Evolutionary conservation across 2,797 vertebrate species (phyloP).

Genomic region (Acropternis orthonyx): DNA sequence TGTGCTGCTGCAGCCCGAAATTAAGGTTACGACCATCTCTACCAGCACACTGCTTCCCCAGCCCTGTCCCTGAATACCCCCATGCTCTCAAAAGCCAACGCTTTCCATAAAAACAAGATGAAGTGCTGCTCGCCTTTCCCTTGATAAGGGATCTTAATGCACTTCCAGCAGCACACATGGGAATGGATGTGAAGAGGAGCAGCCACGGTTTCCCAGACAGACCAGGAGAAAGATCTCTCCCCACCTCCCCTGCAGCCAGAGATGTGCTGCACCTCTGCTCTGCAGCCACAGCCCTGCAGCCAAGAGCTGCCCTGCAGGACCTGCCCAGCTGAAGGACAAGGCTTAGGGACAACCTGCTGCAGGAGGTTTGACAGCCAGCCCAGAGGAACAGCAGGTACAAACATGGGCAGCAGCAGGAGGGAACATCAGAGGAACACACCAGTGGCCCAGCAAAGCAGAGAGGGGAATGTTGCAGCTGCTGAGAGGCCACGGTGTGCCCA

Average conservation of each 20-base stretch:
- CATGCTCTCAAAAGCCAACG: neutral
- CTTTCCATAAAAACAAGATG: neutral
- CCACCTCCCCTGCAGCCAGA: neutral
- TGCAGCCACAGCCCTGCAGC: neutral
- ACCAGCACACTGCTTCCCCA: neutral
- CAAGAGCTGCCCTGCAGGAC: neutral
- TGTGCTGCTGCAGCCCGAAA: neutral
- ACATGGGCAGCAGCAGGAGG: neutral
- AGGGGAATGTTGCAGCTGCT: neutral
- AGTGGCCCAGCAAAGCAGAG: neutral
- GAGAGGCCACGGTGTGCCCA: accelerated
- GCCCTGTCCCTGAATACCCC: neutral
- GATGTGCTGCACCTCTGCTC: neutral
- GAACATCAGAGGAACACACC: neutral
- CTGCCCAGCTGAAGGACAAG: neutral
- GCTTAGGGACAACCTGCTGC: neutral
- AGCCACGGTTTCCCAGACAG: neutral
- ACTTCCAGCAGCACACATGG: neutral
- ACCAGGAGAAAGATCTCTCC: neutral
- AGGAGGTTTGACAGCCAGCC: neutral
- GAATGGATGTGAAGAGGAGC: neutral
- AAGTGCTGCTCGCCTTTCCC: neutral
- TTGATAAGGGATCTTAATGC: neutral
- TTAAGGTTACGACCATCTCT: neutral
- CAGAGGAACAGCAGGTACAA: neutral